phyloP scores from a whole-genome alignment of 2,113 vertebrate species.

The Coptodon bakossiorum region DNA sequence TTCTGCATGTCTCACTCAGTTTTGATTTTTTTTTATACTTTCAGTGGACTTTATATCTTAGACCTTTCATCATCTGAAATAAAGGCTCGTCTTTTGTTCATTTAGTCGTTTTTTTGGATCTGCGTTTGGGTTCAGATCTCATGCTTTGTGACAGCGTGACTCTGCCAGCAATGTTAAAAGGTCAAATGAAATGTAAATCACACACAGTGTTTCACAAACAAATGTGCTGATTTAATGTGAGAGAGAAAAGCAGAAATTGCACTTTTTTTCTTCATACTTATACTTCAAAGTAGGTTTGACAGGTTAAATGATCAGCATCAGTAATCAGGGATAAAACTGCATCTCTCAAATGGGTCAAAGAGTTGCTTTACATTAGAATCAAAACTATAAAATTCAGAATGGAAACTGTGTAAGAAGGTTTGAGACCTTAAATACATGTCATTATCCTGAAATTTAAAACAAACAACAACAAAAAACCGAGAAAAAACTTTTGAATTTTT shows the following conservation, averaged over 20 bases:
- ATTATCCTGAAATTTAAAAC: background rate
- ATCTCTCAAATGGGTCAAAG: background rate
- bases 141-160: background rate
- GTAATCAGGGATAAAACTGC: conserved; percentile 15
- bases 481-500: background rate
- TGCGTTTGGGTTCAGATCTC: background rate
- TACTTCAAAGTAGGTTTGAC: background rate
- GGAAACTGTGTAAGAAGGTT: background rate
- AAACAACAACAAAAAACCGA: background rate
- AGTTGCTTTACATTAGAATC: background rate
- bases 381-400: background rate
- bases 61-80: background rate
- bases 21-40: background rate
- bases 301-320: background rate
- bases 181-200: background rate
- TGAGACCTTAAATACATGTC: background rate
- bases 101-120: background rate
- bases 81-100: background rate
- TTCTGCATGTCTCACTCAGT: background rate
- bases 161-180: background rate
- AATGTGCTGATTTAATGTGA: background rate
- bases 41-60: background rate
- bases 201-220: background rate
- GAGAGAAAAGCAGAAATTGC: background rate
- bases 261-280: background rate